phyloP scores from a whole-genome alignment of 1,140 invertebrate genomes.

The Gryllus bimaculatus region DNA sequence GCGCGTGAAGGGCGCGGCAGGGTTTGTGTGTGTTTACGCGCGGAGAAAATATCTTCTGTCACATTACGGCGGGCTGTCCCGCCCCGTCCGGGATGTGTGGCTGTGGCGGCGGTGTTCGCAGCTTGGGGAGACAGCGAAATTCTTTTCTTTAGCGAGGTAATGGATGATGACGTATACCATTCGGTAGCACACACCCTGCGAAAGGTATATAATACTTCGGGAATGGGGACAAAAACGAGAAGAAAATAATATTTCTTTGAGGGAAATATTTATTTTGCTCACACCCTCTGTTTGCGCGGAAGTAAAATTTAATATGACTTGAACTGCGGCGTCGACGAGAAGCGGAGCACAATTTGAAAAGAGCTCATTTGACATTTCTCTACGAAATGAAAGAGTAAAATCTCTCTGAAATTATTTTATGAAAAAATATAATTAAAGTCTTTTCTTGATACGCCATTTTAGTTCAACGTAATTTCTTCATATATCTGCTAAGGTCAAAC shows the following conservation, averaged over 20 bases:
- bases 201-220: neutral
- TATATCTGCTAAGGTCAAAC: too few species aligned
- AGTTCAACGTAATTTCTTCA: too few species aligned
- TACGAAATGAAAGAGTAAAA: too few species aligned
- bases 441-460: too few species aligned
- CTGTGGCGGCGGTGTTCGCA: neutral
- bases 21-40: neutral
- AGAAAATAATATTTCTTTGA: neutral
- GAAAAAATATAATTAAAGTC: too few species aligned
- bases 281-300: too few species aligned
- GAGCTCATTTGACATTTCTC: too few species aligned
- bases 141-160: neutral
- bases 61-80: neutral
- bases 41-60: neutral
- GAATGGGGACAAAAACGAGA: neutral
- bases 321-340: too few species aligned
- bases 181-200: neutral
- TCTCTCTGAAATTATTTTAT: too few species aligned
- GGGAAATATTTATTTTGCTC: neutral
- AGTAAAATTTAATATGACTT: too few species aligned
- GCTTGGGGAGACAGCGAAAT: neutral
- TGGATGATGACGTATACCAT: neutral
- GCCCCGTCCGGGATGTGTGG: neutral
- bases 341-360: too few species aligned
- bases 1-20: too few species aligned